Evolutionary conservation across 2,113 vertebrate species (phyloP).

Genomic region (Phalacrocorax brasilianus): DNA sequence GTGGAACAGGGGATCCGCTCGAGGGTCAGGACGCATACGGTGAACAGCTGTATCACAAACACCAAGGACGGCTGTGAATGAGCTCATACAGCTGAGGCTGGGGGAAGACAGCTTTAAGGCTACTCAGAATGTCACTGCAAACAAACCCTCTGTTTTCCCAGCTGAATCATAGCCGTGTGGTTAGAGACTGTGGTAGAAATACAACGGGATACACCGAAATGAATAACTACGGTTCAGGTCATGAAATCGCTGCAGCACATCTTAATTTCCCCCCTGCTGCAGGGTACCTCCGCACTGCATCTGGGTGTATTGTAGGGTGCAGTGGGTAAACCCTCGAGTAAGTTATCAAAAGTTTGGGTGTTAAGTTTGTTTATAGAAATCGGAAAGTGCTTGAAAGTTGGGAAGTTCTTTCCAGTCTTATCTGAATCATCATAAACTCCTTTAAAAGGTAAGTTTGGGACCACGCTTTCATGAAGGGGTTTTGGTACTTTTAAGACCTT

Average conservation of each 20-base stretch:
- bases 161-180: background rate
- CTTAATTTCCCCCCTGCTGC: background rate
- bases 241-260: background rate
- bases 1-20: rapidly evolving
- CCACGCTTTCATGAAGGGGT: background rate
- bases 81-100: background rate
- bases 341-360: background rate
- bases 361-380: background rate
- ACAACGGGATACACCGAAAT: background rate
- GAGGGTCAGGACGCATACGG: background rate
- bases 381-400: background rate
- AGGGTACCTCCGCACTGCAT: background rate
- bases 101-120: background rate
- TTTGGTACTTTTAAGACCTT: background rate
- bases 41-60: background rate
- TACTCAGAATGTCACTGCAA: constrained; percentile 1
- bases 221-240: background rate
- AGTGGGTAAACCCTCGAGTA: background rate
- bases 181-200: background rate
- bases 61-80: background rate
- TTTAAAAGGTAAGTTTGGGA: constrained; percentile 10
- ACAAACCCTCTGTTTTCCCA: background rate
- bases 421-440: background rate
- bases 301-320: background rate
- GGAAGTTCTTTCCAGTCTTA: constrained; percentile 14